A percentile compares a stretch with the other conserved stretches of the same genome.
Conservation (phyloP, 1,140 invertebrate species). For the Patella vulgata region DNA sequence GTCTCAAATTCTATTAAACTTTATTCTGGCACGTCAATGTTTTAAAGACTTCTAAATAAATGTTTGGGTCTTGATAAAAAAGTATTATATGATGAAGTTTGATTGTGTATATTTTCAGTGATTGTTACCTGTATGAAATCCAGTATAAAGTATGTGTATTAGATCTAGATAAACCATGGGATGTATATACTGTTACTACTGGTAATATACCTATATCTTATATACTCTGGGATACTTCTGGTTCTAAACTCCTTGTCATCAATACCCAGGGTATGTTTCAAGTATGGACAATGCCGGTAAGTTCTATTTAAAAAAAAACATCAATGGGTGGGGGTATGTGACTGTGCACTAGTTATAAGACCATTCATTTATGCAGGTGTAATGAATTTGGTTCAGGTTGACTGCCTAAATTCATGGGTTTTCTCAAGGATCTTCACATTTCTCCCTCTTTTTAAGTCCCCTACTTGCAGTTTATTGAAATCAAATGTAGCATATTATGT, state of each 20-base stretch:
- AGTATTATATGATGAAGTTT: too few species aligned
- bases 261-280: constrained; percentile 38
- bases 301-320: not conserved
- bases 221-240: constrained; percentile 49
- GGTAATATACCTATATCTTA: constrained; percentile 28
- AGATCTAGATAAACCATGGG: constrained; percentile 54
- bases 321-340: not conserved
- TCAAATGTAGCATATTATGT: too few species aligned
- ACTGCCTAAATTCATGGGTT: too few species aligned
- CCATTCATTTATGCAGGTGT: not conserved
- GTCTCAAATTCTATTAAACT: too few species aligned
- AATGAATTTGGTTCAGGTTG: too few species aligned
- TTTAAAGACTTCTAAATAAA: too few species aligned
- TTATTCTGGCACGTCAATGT: too few species aligned
- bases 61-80: too few species aligned
- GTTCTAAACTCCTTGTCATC: constrained; percentile 37
- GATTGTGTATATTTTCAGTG: too few species aligned
- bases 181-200: constrained; percentile 39
- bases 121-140: constrained; percentile 36
- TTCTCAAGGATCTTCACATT: too few species aligned
- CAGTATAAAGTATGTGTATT: constrained; percentile 47
- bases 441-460: too few species aligned
- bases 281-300: constrained; percentile 51
- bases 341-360: not conserved
- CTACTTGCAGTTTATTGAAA: too few species aligned